A percentile compares a stretch with the other conserved stretches of the same genome.
Evolutionary conservation across 2,888 invertebrate genomes (phyloP).

Genomic region (Caradrina clavipalpis): DNA sequence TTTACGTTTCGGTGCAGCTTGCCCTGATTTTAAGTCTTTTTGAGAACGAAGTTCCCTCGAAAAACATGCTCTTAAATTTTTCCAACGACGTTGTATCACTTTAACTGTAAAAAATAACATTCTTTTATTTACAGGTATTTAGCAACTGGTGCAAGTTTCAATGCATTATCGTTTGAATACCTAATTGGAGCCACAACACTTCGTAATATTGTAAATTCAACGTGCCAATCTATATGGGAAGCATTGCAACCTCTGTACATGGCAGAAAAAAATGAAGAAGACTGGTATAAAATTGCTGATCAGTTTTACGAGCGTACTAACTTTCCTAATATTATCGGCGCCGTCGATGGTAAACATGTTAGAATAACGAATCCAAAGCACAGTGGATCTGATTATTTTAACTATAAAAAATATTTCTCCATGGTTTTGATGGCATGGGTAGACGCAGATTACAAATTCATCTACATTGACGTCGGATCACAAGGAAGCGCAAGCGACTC

Average conservation of each 20-base stretch:
- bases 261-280: too few species aligned
- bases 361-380: too few species aligned
- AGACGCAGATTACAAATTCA: slow-evolving; percentile 40
- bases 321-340: slow-evolving; percentile 1
- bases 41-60: too few species aligned
- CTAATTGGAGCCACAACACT: slow-evolving; percentile 12
- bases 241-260: neutral
- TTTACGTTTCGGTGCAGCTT: slow-evolving; percentile 35
- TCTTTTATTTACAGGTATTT: too few species aligned
- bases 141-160: slow-evolving; percentile 27
- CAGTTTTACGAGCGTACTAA: slow-evolving; percentile 5
- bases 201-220: slow-evolving; percentile 6
- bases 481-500: slow-evolving; percentile 13
- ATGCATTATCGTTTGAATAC: slow-evolving; percentile 44
- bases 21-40: slow-evolving; percentile 30
- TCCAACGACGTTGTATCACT: too few species aligned
- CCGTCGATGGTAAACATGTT: neutral
- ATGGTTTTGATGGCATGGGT: slow-evolving; percentile 43
- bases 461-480: slow-evolving; percentile 36
- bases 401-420: slow-evolving; percentile 4
- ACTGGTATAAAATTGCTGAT: slow-evolving; percentile 3
- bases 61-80: too few species aligned
- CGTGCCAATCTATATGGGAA: neutral
- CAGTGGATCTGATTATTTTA: neutral
- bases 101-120: too few species aligned